Evolutionary conservation across 2,113 vertebrate genomes (phyloP).

Genomic region (Tachysurus vachellii): DNA sequence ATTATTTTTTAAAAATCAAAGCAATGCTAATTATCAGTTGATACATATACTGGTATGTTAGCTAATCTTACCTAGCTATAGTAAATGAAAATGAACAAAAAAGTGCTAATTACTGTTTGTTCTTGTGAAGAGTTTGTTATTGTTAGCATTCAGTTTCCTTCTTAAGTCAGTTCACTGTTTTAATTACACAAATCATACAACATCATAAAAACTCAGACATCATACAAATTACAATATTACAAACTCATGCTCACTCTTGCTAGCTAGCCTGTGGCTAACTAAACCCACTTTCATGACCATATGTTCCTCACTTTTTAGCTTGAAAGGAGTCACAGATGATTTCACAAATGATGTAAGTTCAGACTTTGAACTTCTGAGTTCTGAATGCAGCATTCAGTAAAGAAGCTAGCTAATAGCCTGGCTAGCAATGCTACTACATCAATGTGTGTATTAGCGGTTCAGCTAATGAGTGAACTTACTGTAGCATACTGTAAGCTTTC

Average conservation of each 20-base stretch:
- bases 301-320: background rate
- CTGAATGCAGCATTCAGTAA: background rate
- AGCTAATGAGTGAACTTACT: background rate
- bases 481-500: background rate
- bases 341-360: background rate
- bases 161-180: background rate
- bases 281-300: background rate
- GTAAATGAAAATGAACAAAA: background rate
- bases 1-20: background rate
- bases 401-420: background rate
- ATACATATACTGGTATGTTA: background rate
- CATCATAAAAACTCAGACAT: background rate
- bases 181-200: background rate
- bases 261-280: background rate
- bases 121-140: background rate
- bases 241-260: background rate
- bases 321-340: background rate
- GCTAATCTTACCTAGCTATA: background rate
- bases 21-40: background rate
- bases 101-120: background rate
- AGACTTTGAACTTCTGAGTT: background rate
- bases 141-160: background rate
- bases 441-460: background rate
- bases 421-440: background rate
- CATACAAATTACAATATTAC: background rate